Base-by-base conservation (phyloP, 2,113 vertebrate genomes). In the Neolamprologus caudopunctatus region DNA sequence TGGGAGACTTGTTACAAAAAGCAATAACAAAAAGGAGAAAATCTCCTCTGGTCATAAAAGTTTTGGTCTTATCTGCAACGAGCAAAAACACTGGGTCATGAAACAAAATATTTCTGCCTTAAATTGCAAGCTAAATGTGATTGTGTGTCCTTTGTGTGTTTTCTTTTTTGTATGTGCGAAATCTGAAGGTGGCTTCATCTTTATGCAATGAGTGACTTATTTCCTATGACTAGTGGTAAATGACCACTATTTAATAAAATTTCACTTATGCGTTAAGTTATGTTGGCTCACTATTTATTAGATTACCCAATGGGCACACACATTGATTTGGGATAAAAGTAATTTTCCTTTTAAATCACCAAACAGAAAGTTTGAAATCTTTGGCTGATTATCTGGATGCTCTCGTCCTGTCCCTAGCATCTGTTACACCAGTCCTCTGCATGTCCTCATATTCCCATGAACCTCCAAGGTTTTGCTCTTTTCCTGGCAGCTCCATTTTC, bases 131-230 rank as follows among this genome's bases (percentile, higher is more conserved):
- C 8, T 73, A 80, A 31, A 47, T 85, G 19, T 63, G 47, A 50
- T 83, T 85, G 28, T 89, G 3, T 82, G 10, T 83, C 12, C 3
- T 31, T 51, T 61, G 16, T 6, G 28, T 31, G 54, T 81, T 24
- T 42, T 26, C 83, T 81, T 90, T 87, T 92, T 78, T 85, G 40
- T 81, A 86, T 75, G 16, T 31, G 89, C 16, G 84, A 42, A 88
- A 87, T 37, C 14, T 28, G 31, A 57, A 50, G 71, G 45, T 14
- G 10, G 57, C 53, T 61, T 82, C 9, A 71, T 83, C 53, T 40
- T 13, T 50, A 17, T 33, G 12, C 4, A 21, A 2, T n/a, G 17
- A 86, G 45, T 85, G 17, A 68, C 53, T 86, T 80, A 4, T 79
- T 80, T 68, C 6, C 3, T 13, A 17, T 35, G 6, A 19, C 7